Conservation (phyloP, 2,888 invertebrate species). For the Nemurella pictetii region DNA sequence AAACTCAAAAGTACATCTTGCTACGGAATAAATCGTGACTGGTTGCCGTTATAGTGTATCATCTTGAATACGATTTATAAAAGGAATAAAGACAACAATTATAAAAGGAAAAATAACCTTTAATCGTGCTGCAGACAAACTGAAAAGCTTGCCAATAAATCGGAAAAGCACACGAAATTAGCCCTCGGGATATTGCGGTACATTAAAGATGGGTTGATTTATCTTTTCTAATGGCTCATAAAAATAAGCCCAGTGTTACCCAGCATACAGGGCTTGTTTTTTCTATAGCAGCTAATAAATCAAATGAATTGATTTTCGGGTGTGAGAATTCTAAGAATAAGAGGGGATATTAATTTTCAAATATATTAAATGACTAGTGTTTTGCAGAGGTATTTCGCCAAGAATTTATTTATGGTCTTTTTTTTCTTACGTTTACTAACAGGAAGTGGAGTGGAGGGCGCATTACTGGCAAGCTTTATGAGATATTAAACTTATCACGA, state of each 20-base stretch:
- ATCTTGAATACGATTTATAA: neutral
- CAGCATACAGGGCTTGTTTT: neutral
- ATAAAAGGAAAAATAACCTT: too few species aligned
- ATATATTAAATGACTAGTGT: neutral
- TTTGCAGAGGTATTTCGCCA: neutral
- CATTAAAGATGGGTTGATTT: neutral
- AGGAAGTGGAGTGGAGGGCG: conserved; percentile 5
- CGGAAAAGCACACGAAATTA: neutral
- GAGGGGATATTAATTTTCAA: neutral
- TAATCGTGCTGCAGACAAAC: too few species aligned
- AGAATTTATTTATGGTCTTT: conserved; percentile 8
- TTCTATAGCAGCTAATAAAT: neutral
- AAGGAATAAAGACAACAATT: too few species aligned
- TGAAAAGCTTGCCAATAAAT: neutral
- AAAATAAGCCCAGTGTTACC: neutral
- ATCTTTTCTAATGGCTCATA: conserved; percentile 2
- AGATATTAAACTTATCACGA: conserved; percentile 8
- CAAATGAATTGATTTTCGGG: neutral
- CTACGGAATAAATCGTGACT: neutral
- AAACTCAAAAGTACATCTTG: neutral
- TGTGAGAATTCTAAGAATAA: neutral
- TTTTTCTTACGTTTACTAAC: neutral
- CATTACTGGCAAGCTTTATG: conserved; percentile 9
- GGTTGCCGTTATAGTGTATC: neutral
- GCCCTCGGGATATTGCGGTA: neutral